Percentiles rank a stretch among this genome's conserved stretches.
Evolutionary conservation across 2,797 vertebrate genomes (phyloP).

Genomic region (Pangasius mekongensis): DNA sequence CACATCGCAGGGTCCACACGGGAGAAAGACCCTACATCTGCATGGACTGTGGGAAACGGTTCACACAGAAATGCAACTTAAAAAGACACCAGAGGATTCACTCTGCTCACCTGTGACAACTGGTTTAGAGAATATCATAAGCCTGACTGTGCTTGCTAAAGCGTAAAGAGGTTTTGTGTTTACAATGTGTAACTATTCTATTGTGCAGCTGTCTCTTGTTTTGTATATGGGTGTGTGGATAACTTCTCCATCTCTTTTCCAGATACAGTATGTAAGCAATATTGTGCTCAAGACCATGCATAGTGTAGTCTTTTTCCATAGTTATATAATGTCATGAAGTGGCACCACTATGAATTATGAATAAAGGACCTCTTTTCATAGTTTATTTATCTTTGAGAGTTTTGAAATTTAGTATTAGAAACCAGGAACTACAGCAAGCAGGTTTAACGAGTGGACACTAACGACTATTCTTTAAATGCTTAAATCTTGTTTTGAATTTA

Average conservation of each 20-base stretch:
- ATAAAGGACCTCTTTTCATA: conserved; percentile 38
- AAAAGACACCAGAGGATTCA: conserved; percentile 82
- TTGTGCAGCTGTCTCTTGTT: conserved; percentile 39
- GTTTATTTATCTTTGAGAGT: background rate
- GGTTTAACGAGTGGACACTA: background rate
- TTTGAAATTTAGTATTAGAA: background rate
- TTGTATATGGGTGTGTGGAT: conserved; percentile 35
- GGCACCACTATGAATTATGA: conserved; percentile 37
- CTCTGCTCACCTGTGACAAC: conserved; percentile 46
- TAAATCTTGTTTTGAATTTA: conserved; percentile 5
- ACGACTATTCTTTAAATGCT: background rate
- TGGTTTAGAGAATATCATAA: background rate
- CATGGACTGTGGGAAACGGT: conserved; percentile 77
- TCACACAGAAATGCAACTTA: conserved; percentile 82
- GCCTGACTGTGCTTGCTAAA: conserved; percentile 12
- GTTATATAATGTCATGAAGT: conserved; percentile 30
- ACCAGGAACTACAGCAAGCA: background rate
- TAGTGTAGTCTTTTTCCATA: conserved; percentile 43
- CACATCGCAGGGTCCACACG: conserved; percentile 78
- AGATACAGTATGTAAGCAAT: conserved; percentile 38
- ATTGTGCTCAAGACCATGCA: conserved; percentile 28
- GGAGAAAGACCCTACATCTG: conserved; percentile 81
- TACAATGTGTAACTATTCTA: conserved; percentile 30
- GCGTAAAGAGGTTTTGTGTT: conserved; percentile 22
- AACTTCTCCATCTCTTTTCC: conserved; percentile 3